These are phyloP conservation scores for Chloebia gouldiae DNA, from an alignment of 2,113 vertebrate genomes.

Conservation along the genomic window DNA sequence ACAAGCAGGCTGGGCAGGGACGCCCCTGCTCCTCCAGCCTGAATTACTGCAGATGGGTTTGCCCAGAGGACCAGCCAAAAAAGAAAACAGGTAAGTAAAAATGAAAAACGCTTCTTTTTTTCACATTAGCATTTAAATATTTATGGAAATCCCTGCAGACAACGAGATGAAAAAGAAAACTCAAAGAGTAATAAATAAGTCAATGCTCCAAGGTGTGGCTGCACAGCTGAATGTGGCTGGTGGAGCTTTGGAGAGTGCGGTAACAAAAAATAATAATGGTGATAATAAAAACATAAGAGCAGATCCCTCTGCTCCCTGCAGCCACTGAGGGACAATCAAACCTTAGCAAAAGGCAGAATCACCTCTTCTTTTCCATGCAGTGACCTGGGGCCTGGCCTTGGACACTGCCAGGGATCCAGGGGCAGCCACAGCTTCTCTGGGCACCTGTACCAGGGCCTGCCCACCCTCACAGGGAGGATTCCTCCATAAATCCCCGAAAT, in stretches of 20 bases:
- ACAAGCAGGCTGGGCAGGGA: background rate
- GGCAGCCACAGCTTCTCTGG: background rate
- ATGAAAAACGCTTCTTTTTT: background rate
- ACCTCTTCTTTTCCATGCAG: background rate
- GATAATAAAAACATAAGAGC: background rate
- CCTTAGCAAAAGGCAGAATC: background rate
- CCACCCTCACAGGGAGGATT: background rate
- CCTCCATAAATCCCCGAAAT: background rate
- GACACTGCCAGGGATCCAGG: background rate
- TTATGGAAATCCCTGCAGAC: conserved; percentile 51
- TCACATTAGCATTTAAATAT: conserved; percentile 50
- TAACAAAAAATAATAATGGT: background rate
- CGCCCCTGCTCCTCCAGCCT: background rate
- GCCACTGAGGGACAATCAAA: background rate
- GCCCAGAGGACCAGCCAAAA: conserved; percentile 30
- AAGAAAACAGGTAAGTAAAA: conserved; percentile 31
- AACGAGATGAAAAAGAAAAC: conserved; percentile 22
- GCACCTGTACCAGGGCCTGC: background rate
- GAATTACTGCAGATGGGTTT: conserved; percentile 12
- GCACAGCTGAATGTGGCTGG: background rate
- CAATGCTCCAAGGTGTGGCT: conserved; percentile 31
- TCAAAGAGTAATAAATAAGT: conserved; percentile 24
- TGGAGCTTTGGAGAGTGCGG: background rate
- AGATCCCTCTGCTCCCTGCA: background rate
- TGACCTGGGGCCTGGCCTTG: background rate